Evolutionary conservation across 2,797 vertebrate species (phyloP), one percentile per base, ranked within the genome.

Genomic region (Takifugu ocellatus): DNA sequence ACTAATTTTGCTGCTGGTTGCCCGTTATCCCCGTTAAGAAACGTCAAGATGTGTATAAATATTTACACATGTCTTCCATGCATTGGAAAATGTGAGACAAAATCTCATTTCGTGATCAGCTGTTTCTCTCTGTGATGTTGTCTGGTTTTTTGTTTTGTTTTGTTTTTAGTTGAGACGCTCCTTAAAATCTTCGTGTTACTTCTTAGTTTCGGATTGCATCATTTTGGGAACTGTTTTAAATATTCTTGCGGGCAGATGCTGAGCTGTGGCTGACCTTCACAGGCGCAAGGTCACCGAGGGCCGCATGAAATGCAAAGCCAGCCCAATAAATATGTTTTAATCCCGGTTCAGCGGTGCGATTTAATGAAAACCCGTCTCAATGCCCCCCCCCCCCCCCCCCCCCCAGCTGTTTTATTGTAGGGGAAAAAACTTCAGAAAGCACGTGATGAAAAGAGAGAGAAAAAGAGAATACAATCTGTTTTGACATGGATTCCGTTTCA

Each of bases 261-360:
- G n/a, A n/a, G 43, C n/a, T 51, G 14, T 2, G 2, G 16, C 14
- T 42, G 63, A 81, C 77, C 84, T 78, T 80, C 63, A 48, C 62
- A 54, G 43, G 7, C 25, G 0, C 78, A 74, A 75, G 74, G 82
- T 84, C 74, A 74, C 39, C 3, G 14, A 26, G 27, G 59, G 39
- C 56, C 0, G 25, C 25, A 15, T 47, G 67, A 73, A 76, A 82
- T 77, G 79, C 67, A 72, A 81, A 84, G 74, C 16, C 49, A 7
- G 17, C 43, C 64, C 76, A 44, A 72, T 75, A 75, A 81, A 80
- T 46, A 49, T 48, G 62, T 53, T 78, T 78, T 77, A 76, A 84
- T 84, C 59, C 67, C 56, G 47, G 61, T 64, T 53, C 62, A 56
- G 66, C 59, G 75, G 48, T 15, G 51, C n/a, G 33, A 6, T 61